These are phyloP conservation scores for Sebastes flavidus DNA, from an alignment of 2,797 vertebrate species.

Conservation along the genomic window DNA sequence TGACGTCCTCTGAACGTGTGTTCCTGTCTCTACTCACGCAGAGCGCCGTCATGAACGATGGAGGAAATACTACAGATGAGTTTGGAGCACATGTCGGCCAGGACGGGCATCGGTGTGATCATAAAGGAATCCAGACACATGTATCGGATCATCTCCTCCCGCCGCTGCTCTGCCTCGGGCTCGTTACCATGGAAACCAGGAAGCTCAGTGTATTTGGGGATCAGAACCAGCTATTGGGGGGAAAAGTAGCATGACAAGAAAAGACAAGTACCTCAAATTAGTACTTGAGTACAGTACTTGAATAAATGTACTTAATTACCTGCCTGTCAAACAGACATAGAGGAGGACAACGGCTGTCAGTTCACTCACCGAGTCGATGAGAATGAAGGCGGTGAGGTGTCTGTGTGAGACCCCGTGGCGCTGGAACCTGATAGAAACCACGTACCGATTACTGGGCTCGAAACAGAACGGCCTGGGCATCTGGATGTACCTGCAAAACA, in stretches of 20 bases:
- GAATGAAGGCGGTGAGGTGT: slow-evolving; percentile 84
- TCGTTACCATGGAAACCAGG: slow-evolving; percentile 83
- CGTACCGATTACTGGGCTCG: slow-evolving; percentile 86
- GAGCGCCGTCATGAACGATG: slow-evolving; percentile 83
- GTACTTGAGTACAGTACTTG: not conserved
- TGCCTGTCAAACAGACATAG: not conserved
- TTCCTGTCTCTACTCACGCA: slow-evolving; percentile 78
- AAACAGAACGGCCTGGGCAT: slow-evolving; percentile 91
- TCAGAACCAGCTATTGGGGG: slow-evolving; percentile 81
- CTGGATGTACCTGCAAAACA: slow-evolving; percentile 80
- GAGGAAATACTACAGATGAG: slow-evolving; percentile 90
- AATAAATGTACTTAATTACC: not conserved
- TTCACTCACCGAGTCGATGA: slow-evolving; percentile 88
- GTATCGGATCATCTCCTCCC: slow-evolving; percentile 86
- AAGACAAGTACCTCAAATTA: not conserved
- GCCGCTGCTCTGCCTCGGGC: slow-evolving; percentile 58
- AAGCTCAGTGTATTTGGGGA: slow-evolving; percentile 85
- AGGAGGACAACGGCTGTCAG: not conserved
- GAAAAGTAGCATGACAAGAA: not conserved
- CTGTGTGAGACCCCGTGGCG: slow-evolving; percentile 79
- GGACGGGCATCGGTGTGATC: slow-evolving; percentile 77
- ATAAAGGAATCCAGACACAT: slow-evolving; percentile 88
- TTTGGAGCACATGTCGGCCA: slow-evolving; percentile 83
- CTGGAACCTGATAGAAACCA: slow-evolving; percentile 85
- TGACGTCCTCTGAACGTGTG: too few species aligned